Base-by-base conservation (phyloP, 2,797 vertebrate genomes). In the Brachyalestes nurse region DNA sequence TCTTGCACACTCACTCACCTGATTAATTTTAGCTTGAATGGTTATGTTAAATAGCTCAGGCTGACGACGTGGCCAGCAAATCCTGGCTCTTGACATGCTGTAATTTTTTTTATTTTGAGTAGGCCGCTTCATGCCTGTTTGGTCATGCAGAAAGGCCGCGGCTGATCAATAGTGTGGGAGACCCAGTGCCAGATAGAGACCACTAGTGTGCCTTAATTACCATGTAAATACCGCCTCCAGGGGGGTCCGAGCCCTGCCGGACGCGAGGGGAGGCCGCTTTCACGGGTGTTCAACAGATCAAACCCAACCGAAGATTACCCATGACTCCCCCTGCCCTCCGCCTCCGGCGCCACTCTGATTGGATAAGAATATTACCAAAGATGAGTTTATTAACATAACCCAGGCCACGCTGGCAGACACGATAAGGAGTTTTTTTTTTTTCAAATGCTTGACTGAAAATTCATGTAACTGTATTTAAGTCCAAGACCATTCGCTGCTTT, bases 171-270 rank as follows among this genome's bases (percentile, higher is more conserved):
- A 75, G 79, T 42, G 55, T 6, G 38, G 78, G 64, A 73, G 51
- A 83, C 51, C 53, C n/a, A 7, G 58, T 34, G 49, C 61, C 34
- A 65, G 49, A 82, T 62, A 62, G 65, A 75, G 82, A 71, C 53
- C 47, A 72, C 66, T 81, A 45, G 23, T 25, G 53, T 8, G 25
- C 61, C 28, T 55, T 82, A 78, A 87, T 86, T 83, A 86, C 70
- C 81, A 87, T 86, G 83, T 78, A 86, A 87, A 87, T 86, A 81
- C 21, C 12, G 72, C 66, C 9, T 13, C 77, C 53, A 70, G 77
- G 62, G 77, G 71, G 79, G 61, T 64, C 58, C 49, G 45, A 14
- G 12, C 49, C 55, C 74, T 8, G 40, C 70, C 25, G 72, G 53
- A 78, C 58, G 69, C n/a, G 19, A 66, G 28, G 70, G 77, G 74